Percentiles rank a stretch among this genome's conserved stretches.
Evolutionary conservation across 2,797 vertebrate species (phyloP).

Genomic region (Enteromius viviparus): DNA sequence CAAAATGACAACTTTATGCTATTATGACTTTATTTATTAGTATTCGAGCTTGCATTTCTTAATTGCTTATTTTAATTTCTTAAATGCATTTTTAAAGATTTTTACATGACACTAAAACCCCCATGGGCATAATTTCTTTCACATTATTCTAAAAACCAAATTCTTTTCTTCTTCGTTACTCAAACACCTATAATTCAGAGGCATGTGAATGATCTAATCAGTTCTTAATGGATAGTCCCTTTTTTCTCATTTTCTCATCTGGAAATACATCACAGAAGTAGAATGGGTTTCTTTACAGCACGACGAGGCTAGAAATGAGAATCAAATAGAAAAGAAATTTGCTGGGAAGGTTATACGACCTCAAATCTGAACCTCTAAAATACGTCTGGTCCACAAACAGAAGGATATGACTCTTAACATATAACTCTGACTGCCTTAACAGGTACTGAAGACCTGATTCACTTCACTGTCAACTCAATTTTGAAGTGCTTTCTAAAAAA

Average conservation of each 20-base stretch:
- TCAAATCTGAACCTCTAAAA: neutral
- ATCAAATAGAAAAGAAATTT: neutral
- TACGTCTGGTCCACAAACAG: neutral
- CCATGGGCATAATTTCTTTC: neutral
- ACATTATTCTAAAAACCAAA: neutral
- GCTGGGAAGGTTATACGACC: neutral
- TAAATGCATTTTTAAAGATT: too few relatives aligned
- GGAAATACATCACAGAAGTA: neutral
- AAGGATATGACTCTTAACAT: neutral
- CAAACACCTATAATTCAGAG: neutral
- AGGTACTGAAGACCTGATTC: conserved; percentile 17
- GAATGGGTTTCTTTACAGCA: neutral
- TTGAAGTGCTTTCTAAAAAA: conserved; percentile 27
- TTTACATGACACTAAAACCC: neutral
- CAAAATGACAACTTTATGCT: too few relatives aligned
- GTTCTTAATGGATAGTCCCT: neutral
- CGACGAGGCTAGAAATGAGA: neutral
- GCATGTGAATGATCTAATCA: neutral
- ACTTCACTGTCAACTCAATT: conserved; percentile 24
- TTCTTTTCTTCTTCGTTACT: neutral
- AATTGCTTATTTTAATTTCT: too few relatives aligned
- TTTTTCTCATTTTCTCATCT: too few relatives aligned
- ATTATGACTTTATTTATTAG: too few relatives aligned
- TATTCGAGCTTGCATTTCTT: too few relatives aligned
- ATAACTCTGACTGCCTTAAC: neutral